These are phyloP conservation scores for Halictus quadricinctus DNA, from an alignment of 2,888 invertebrate species.

Conservation along the genomic window DNA sequence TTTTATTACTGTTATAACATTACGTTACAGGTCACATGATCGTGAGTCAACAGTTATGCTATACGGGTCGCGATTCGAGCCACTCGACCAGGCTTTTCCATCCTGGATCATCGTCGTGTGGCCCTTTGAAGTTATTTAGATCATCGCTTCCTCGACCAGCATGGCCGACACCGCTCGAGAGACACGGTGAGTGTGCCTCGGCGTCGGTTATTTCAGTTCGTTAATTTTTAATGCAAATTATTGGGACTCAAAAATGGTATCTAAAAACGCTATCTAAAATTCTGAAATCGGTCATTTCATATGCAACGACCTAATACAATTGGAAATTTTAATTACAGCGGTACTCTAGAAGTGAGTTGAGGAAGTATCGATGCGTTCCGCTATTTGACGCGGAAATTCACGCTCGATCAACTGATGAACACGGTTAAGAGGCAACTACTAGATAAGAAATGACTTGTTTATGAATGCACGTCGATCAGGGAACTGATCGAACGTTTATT, in stretches of 20 bases:
- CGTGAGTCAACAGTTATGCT: constrained; percentile 48
- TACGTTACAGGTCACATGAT: constrained; percentile 50
- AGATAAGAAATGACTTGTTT: background rate
- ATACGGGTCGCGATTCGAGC: constrained; percentile 9
- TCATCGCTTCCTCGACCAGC: background rate
- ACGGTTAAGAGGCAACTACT: background rate
- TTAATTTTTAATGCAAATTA: background rate
- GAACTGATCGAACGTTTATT: background rate
- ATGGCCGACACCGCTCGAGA: background rate
- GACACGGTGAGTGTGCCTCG: too few species aligned
- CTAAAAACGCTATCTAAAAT: too few species aligned
- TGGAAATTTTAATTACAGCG: too few species aligned
- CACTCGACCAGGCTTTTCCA: background rate
- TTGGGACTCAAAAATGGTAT: background rate
- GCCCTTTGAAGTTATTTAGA: background rate
- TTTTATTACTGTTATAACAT: constrained; percentile 59
- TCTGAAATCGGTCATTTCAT: too few species aligned
- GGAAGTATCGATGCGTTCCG: background rate
- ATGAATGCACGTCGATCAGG: background rate
- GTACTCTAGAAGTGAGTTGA: background rate
- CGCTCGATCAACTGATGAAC: background rate
- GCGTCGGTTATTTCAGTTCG: background rate
- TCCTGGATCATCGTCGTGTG: background rate
- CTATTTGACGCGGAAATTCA: background rate
- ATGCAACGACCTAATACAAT: too few species aligned